Evolutionary conservation across 2,113 vertebrate species (phyloP), one percentile per base, ranked within the genome.

Genomic region (Phalacrocorax aristotelis): DNA sequence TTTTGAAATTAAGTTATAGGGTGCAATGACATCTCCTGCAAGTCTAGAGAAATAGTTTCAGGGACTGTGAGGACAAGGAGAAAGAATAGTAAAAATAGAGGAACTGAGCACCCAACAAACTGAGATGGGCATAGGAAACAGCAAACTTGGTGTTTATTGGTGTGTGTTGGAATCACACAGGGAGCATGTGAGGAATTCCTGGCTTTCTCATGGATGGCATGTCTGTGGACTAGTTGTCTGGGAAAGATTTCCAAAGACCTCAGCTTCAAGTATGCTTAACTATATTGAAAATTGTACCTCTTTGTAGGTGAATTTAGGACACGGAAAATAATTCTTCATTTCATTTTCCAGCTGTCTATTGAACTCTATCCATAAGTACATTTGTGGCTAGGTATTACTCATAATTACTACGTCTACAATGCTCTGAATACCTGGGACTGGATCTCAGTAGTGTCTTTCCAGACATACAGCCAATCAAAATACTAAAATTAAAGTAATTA

Each of bases 11-110:
- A 7, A 7, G 2, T 44, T 54, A 9, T 2, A n/a, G 44, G 29
- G 10, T 4, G 30, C 26, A 22, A 6, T 12, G 40, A 20, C 19
- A 25, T 12, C 38, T 66, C 57, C 48, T 55, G 69, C 36, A 48
- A 57, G 42, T 13, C n/a, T 5, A 27, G 40, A 23, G 40, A 61
- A 72, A 17, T 18, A 17, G 25, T 48, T 81, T 70, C 77, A 48
- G 30, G 30, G 21, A 27, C 15, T 23, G 7, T 40, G 72, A 65
- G 38, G 29, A 68, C 9, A 15, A 87, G 42, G 49, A 32, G 18
- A n/a, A 58, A 68, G 18, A 52, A n/a, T 0, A 32, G 18, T 10
- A 34, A 66, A 79, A 58, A 1, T 0, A 1, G n/a, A 72, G 15
- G 38, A 58, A 9, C 44, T 40, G 42, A 87, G 36, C 9, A 25